Evolutionary conservation across 2,888 invertebrate genomes (phyloP).

Genomic region (Cerceris ruficornis): DNA sequence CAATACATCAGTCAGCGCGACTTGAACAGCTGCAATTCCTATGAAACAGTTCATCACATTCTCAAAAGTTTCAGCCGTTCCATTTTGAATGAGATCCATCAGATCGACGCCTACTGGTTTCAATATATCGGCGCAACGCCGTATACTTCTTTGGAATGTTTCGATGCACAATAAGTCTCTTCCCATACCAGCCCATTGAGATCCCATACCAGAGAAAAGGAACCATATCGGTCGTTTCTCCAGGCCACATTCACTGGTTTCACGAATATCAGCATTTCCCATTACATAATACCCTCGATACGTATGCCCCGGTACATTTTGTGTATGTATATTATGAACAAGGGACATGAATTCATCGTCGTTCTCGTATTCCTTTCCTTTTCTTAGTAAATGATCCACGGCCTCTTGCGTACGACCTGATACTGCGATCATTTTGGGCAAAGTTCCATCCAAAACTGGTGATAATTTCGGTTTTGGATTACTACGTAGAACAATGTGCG

Average conservation of each 20-base stretch:
- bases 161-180: slow-evolving; percentile 92
- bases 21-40: slow-evolving; percentile 97
- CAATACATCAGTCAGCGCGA: slow-evolving; percentile 96
- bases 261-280: slow-evolving; percentile 83
- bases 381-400: slow-evolving; percentile 86
- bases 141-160: slow-evolving; percentile 90
- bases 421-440: slow-evolving; percentile 88
- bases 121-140: slow-evolving; percentile 89
- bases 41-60: slow-evolving; percentile 95
- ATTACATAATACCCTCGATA: slow-evolving; percentile 92
- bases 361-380: slow-evolving; percentile 84
- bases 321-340: slow-evolving; percentile 88
- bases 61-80: slow-evolving; percentile 90
- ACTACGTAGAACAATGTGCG: slow-evolving; percentile 93
- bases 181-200: slow-evolving; percentile 99
- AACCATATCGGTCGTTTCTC: slow-evolving; percentile 94
- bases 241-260: slow-evolving; percentile 82
- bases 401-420: slow-evolving; percentile 94
- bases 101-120: slow-evolving; percentile 92
- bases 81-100: slow-evolving; percentile 89
- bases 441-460: slow-evolving; percentile 82
- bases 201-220: slow-evolving; percentile 99
- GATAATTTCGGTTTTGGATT: slow-evolving; percentile 87
- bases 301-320: slow-evolving; percentile 89
- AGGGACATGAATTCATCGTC: slow-evolving; percentile 90